These are phyloP conservation scores for Rhagologus leucostigma DNA, from an alignment of 2,113 vertebrate genomes.

Conservation along the genomic window DNA sequence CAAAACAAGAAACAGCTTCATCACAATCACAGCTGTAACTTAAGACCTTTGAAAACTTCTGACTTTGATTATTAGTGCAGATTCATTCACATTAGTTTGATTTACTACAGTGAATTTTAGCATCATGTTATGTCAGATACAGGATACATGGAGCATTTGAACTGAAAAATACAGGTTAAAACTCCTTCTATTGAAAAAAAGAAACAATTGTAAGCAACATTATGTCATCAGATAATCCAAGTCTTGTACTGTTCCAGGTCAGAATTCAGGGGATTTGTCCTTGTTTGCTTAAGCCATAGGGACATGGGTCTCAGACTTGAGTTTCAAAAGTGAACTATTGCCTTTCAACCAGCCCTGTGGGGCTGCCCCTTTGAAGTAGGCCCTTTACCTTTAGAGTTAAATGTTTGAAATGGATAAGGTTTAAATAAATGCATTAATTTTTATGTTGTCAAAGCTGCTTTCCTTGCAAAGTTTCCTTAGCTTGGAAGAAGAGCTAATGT, in stretches of 20 bases:
- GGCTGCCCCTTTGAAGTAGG: not conserved
- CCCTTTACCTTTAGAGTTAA: not conserved
- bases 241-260: not conserved
- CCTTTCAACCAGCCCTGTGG: not conserved
- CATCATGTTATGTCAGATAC: not conserved
- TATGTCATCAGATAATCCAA: not conserved
- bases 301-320: not conserved
- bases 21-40: not conserved
- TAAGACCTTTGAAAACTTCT: not conserved
- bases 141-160: not conserved
- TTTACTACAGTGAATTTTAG: not conserved
- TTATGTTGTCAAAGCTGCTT: not conserved
- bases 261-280: not conserved
- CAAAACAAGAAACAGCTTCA: not conserved
- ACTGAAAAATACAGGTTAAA: not conserved
- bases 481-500: not conserved
- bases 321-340: not conserved
- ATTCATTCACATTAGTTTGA: not conserved
- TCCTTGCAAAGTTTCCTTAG: not conserved
- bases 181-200: not conserved
- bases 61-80: not conserved
- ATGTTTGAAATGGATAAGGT: not conserved
- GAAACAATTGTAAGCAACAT: not conserved
- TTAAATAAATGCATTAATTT: not conserved
- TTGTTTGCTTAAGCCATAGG: not conserved